phyloP scores from a whole-genome alignment of 2,113 vertebrate genomes.

The Smithornis capensis region DNA sequence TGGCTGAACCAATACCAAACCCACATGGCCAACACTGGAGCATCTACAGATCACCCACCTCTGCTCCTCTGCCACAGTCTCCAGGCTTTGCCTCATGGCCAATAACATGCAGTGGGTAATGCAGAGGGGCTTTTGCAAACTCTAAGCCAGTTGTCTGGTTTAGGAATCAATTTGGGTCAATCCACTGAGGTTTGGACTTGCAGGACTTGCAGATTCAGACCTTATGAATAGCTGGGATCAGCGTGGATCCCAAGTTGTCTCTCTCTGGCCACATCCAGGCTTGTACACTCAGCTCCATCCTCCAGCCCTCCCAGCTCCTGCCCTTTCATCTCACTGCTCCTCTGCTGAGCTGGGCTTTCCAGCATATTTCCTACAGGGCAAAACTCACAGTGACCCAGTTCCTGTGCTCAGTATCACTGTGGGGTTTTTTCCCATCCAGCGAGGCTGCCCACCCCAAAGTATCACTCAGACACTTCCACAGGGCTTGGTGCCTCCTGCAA shows the following conservation, averaged over 20 bases:
- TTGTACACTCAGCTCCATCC: not conserved
- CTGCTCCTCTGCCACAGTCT: rapidly evolving
- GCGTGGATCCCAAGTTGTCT: rapidly evolving
- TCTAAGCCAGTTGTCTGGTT: not conserved
- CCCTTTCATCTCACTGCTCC: not conserved
- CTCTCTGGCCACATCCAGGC: rapidly evolving
- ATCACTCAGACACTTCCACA: not conserved
- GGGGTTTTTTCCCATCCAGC: not conserved
- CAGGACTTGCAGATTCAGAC: not conserved
- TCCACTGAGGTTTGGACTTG: not conserved
- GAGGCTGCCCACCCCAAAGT: not conserved
- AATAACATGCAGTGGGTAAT: rapidly evolving
- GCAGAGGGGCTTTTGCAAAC: not conserved
- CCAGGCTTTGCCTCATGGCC: not conserved
- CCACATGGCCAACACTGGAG: rapidly evolving
- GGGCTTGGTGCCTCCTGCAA: not conserved
- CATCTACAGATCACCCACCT: not conserved
- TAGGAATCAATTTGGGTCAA: not conserved
- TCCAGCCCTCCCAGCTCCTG: not conserved
- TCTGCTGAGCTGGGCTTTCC: not conserved
- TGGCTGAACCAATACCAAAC: not conserved
- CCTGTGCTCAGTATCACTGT: not conserved
- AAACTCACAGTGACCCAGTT: not conserved
- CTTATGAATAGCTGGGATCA: not conserved
- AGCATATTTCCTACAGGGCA: not conserved